A percentile compares a stretch with the other conserved stretches of the same genome.
Conservation (phyloP, 2,888 invertebrate genomes). For the Mayetiola destructor region DNA sequence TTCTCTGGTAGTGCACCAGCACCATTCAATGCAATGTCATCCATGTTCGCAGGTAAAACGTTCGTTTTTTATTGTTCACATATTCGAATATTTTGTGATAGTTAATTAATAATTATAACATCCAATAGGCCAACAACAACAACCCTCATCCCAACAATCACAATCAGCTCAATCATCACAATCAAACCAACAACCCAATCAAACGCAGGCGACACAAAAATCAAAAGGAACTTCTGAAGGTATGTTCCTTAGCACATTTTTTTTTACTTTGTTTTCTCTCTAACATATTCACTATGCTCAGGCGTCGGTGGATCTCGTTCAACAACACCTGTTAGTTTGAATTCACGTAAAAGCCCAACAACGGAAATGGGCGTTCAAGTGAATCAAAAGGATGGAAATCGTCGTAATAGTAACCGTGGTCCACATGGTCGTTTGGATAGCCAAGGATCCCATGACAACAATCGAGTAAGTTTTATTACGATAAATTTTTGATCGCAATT, state of each 20-base stretch:
- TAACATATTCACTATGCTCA: constrained; percentile 26
- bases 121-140: background rate
- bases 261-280: background rate
- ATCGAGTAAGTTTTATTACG: constrained; percentile 15
- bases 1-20: constrained; percentile 29
- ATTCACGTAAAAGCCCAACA: constrained; percentile 68
- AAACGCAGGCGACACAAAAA: background rate
- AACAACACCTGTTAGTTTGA: constrained; percentile 60
- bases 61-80: no score
- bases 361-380: constrained; percentile 73
- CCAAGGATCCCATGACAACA: constrained; percentile 20
- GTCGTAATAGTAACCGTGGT: constrained; percentile 28
- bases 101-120: no score
- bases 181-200: background rate
- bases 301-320: constrained; percentile 52
- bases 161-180: no score
- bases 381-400: constrained; percentile 25
- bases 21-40: background rate
- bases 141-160: background rate
- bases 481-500: background rate
- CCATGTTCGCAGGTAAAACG: no score
- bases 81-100: no score
- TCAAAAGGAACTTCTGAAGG: no score
- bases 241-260: background rate
- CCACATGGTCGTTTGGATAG: constrained; percentile 30